Evolutionary conservation across 1,140 invertebrate genomes (phyloP).

Genomic region (Sitophilus oryzae): DNA sequence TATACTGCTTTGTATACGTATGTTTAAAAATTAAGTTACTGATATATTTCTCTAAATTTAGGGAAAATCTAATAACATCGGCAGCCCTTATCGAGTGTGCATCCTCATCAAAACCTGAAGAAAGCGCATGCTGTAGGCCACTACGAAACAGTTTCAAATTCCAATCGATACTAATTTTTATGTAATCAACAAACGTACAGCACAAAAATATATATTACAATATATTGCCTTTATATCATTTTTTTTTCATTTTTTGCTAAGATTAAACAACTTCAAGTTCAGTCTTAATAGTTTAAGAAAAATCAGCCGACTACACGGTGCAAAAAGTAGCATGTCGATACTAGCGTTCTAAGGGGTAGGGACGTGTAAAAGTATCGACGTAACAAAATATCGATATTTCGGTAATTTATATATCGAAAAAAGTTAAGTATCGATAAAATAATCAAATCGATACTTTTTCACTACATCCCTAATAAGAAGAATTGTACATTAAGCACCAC

Average conservation of each 20-base stretch:
- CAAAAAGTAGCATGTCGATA: background rate
- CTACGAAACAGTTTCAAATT: slow-evolving; percentile 26
- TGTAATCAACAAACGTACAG: slow-evolving; percentile 40
- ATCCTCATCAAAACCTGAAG: slow-evolving; percentile 13
- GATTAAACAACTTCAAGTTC: slow-evolving; percentile 36
- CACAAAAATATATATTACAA: slow-evolving; percentile 42
- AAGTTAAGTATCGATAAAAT: too few species aligned
- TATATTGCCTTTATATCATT: slow-evolving; percentile 40
- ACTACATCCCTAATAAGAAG: too few species aligned
- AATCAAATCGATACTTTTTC: too few species aligned
- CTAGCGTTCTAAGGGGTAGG: background rate
- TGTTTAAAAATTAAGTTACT: too few species aligned
- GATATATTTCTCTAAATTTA: slow-evolving; percentile 2
- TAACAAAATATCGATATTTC: too few species aligned
- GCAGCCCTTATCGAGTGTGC: too few species aligned
- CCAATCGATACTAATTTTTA: slow-evolving; percentile 24
- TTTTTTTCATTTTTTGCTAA: slow-evolving; percentile 32
- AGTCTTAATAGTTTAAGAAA: slow-evolving; percentile 35
- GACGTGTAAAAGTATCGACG: too few species aligned
- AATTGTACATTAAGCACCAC: too few species aligned
- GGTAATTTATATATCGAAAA: too few species aligned
- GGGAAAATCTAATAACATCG: too few species aligned
- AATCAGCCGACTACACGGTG: background rate
- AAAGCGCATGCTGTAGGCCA: slow-evolving; percentile 18
- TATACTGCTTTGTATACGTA: too few species aligned